Evolutionary conservation across 2,888 invertebrate genomes (phyloP), one percentile per base, ranked within the genome.

Genomic region (Drosophila affinis): DNA sequence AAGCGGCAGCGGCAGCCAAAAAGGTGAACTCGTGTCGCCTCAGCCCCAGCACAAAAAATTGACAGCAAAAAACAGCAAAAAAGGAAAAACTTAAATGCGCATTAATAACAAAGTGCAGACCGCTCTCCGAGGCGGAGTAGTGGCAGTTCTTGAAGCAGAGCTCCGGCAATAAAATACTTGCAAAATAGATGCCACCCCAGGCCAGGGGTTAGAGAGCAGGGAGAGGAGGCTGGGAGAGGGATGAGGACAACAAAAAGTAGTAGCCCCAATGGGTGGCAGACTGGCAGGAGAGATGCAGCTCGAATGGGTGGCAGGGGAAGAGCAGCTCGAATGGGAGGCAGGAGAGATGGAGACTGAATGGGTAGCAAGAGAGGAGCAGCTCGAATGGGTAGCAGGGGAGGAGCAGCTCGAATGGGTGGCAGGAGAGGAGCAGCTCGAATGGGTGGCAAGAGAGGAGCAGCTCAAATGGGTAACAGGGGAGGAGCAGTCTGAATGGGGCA

Each of bases 31-130:
- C 72, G 59, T 73, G 72, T 62, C 71, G 77, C 39, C 14, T 7
- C 39, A 5, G 39, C 53, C 14, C 14, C 39, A 5, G 39, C 53
- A 24, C 47, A 21, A 27, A 17, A 72, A 65, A 57, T 57, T 57
- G 62, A 72, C 47, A 56, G 51, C 46, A 48, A 18, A 21, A 39
- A 39, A 21, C 21, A 21, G 21, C 1, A 21, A 21, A n/a, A 57
- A 18, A 24, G 52, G 29, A 72, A 71, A 80, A 77, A 77, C 75
- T 76, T 86, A 84, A 84, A 84, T 86, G 83, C 83, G 83, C 83
- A 84, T 86, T 84, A 84, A 86, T 84, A 84, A 84, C 83, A 84
- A 81, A 86, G 77, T 83, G 73, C 77, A 76, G 70, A 68, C 68
- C 64, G 58, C 47, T 47, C 62, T 52, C 21, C 3, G 27, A 70